Evolutionary conservation across 1,140 invertebrate genomes (phyloP).

Genomic region (Sycophaga agraensis): DNA sequence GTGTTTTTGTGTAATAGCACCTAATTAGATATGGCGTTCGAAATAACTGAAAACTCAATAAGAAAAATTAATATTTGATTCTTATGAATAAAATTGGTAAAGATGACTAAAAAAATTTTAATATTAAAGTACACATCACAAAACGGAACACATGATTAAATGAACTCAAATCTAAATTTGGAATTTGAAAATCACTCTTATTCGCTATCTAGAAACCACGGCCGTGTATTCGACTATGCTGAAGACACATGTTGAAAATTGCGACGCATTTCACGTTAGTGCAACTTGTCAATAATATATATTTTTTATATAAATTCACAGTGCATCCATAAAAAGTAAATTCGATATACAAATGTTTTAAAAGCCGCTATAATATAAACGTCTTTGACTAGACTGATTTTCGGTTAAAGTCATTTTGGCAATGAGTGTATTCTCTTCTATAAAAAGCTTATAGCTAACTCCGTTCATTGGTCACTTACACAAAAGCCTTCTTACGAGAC

Average conservation of each 20-base stretch:
- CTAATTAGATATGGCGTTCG: neutral
- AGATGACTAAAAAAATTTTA: too few relatives aligned
- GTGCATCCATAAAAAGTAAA: constrained; percentile 13
- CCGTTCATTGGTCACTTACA: constrained; percentile 17
- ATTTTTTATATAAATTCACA: constrained; percentile 18
- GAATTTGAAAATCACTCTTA: neutral
- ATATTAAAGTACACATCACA: too few relatives aligned
- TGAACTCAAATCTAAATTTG: neutral
- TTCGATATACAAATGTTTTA: constrained; percentile 11
- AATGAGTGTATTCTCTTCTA: constrained; percentile 16
- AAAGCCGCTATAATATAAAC: constrained; percentile 16
- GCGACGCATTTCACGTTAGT: too few relatives aligned
- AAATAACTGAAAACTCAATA: too few relatives aligned
- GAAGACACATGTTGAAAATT: too few relatives aligned
- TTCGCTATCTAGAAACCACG: neutral
- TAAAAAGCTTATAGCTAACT: constrained; percentile 26
- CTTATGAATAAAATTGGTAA: too few relatives aligned
- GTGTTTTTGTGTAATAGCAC: constrained; percentile 5
- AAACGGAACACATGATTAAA: neutral
- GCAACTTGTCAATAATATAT: neutral
- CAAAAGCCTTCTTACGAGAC: neutral
- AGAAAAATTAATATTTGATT: too few relatives aligned
- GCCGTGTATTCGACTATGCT: too few relatives aligned
- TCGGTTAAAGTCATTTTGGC: neutral
- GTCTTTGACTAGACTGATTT: constrained; percentile 13